These are phyloP conservation scores for Mythimna loreyi DNA, from an alignment of 2,888 invertebrate species.

Conservation along the genomic window DNA sequence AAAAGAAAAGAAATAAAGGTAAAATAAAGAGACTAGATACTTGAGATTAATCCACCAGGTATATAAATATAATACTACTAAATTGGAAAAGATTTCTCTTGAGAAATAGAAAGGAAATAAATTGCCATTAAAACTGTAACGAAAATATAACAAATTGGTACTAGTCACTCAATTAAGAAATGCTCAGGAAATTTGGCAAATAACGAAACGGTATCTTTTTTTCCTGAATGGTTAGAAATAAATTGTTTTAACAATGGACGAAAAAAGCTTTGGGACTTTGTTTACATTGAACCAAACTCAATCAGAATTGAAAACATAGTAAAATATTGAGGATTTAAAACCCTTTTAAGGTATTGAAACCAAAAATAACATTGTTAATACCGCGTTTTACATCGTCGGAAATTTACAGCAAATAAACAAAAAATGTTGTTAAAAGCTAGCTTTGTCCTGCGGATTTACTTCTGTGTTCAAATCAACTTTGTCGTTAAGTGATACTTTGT, in stretches of 20 bases:
- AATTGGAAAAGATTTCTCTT: background rate
- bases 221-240: background rate
- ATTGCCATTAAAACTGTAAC: background rate
- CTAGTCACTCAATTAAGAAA: background rate
- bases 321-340: background rate
- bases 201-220: background rate
- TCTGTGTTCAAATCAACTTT: too few relatives aligned
- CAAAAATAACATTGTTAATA: background rate
- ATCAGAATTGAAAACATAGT: background rate
- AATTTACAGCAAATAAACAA: background rate
- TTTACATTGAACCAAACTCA: background rate
- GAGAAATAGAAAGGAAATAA: background rate
- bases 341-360: background rate
- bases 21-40: too few relatives aligned
- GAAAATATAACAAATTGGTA: conserved; percentile 5
- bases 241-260: background rate
- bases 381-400: background rate
- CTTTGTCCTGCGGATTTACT: too few relatives aligned
- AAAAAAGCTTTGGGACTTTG: background rate
- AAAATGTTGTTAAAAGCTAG: too few relatives aligned
- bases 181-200: background rate
- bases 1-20: too few relatives aligned
- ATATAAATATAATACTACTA: too few relatives aligned
- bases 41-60: too few relatives aligned
- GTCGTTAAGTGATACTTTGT: too few relatives aligned